phyloP scores from a whole-genome alignment of 1,140 invertebrate genomes.

The Chlorops oryzae region DNA sequence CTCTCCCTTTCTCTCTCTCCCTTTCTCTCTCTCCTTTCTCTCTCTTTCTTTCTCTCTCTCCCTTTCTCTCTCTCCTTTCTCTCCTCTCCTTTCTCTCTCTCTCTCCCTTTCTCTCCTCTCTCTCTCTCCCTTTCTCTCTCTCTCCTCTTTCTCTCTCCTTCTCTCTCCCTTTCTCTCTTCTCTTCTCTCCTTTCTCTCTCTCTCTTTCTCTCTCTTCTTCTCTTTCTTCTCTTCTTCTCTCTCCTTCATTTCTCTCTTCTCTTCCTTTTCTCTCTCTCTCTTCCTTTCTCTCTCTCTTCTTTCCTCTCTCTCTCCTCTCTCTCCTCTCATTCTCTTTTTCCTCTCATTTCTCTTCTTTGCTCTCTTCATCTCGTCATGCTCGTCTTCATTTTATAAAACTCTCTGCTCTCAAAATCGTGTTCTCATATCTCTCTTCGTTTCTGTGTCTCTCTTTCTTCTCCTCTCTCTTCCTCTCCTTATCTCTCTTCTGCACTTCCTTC shows the following conservation, averaged over 20 bases:
- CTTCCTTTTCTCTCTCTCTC: not conserved
- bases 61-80: not conserved
- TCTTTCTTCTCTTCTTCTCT: not conserved
- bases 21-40: not conserved
- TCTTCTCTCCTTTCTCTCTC: not conserved
- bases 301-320: not conserved
- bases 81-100: not conserved
- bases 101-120: not conserved
- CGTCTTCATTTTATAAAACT: too few species aligned
- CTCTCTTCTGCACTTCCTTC: too few species aligned
- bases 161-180: not conserved
- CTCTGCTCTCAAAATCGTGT: too few species aligned
- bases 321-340: not conserved
- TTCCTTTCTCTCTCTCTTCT: not conserved
- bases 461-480: too few species aligned
- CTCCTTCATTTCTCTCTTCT: not conserved
- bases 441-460: too few species aligned
- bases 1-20: not conserved
- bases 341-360: not conserved
- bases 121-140: not conserved
- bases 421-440: too few species aligned
- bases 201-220: not conserved
- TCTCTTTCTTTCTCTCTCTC: too few species aligned
- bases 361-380: too few species aligned
- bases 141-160: not conserved